Conservation (phyloP, 2,113 vertebrate genomes). For the Silurus meridionalis region DNA sequence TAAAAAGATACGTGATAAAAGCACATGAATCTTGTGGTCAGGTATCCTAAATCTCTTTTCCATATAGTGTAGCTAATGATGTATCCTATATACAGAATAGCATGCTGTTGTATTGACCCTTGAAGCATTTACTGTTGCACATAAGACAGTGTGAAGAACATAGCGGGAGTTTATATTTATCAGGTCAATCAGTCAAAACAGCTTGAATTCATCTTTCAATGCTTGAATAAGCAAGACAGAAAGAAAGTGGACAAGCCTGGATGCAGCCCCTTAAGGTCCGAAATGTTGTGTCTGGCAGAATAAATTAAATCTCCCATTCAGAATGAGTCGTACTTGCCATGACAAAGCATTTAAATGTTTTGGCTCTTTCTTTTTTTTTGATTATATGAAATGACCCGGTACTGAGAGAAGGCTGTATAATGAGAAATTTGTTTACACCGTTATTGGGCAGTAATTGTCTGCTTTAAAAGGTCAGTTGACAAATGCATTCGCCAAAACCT, state of each 20-base stretch:
- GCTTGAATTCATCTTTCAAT: slow-evolving; percentile 4
- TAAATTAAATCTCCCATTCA: not conserved
- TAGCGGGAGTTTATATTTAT: slow-evolving; percentile 34
- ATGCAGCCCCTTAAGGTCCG: not conserved
- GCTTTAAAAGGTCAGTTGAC: slow-evolving; percentile 28
- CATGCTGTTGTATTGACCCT: not conserved
- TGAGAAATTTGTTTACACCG: not conserved
- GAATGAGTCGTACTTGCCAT: not conserved
- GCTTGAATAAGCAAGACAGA: slow-evolving; percentile 19
- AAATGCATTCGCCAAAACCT: not conserved
- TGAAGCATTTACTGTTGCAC: not conserved
- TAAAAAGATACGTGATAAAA: too few relatives aligned
- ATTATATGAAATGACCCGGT: not conserved
- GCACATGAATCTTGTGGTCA: too few relatives aligned
- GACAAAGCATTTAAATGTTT: not conserved
- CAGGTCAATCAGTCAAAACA: slow-evolving; percentile 45
- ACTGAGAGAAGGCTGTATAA: not conserved
- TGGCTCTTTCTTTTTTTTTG: not conserved
- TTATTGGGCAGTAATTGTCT: slow-evolving; percentile 10
- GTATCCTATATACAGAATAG: not conserved
- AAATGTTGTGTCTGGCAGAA: not conserved
- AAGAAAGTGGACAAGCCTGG: not conserved
- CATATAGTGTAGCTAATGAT: too few relatives aligned
- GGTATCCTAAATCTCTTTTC: too few relatives aligned
- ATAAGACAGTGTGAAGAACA: not conserved